Evolutionary conservation across 1,140 invertebrate genomes (phyloP).

Genomic region (Pseudobourletiella spinata): DNA sequence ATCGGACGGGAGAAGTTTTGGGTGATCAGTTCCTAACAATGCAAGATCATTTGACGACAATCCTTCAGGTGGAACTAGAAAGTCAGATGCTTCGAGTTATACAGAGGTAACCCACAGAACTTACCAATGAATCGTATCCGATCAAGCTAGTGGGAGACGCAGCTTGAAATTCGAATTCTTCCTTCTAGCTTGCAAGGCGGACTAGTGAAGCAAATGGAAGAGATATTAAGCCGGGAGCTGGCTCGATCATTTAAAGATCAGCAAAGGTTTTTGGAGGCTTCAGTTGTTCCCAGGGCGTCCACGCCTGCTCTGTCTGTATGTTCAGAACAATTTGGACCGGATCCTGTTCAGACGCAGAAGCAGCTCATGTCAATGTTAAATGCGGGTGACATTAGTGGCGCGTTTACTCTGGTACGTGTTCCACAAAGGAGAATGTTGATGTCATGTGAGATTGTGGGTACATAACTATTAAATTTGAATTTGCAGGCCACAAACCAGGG

Average conservation of each 20-base stretch:
- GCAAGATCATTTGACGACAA: constrained; percentile 18
- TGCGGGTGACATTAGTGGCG: constrained; percentile 27
- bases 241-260: constrained; percentile 28
- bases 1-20: constrained; percentile 9
- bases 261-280: constrained; percentile 28
- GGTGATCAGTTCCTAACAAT: background rate
- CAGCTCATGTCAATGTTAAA: constrained; percentile 15
- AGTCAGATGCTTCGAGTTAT: constrained; percentile 21
- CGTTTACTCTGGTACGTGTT: constrained; percentile 29
- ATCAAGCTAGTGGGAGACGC: too few species aligned
- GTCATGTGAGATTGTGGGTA: too few species aligned
- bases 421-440: too few species aligned
- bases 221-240: constrained; percentile 18
- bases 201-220: constrained; percentile 31
- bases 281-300: constrained; percentile 20
- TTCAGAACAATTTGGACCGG: constrained; percentile 9
- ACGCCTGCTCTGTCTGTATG: constrained; percentile 28
- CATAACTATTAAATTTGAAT: background rate
- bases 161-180: too few species aligned
- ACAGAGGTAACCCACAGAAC: constrained; percentile 4
- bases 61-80: constrained; percentile 24
- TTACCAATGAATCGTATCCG: too few species aligned
- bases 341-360: constrained; percentile 14
- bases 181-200: constrained; percentile 21
- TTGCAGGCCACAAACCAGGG: constrained; percentile 21